phyloP scores from a whole-genome alignment of 1,140 invertebrate species.

The Conopomorpha cramerella region DNA sequence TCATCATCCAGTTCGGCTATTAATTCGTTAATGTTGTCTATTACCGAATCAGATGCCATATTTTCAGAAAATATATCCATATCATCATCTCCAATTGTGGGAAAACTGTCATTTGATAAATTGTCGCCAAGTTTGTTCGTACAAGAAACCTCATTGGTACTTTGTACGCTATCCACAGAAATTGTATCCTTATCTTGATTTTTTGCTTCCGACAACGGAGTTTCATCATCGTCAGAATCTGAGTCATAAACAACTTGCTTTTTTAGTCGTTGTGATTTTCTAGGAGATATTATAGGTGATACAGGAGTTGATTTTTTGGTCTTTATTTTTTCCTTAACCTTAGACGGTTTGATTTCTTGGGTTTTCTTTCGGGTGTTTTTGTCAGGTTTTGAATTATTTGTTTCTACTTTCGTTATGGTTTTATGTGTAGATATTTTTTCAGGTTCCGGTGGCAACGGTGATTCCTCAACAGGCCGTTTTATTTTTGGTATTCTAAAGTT shows the following conservation, averaged over 20 bases:
- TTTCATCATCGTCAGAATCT: conserved; percentile 9
- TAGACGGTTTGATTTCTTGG: conserved; percentile 1
- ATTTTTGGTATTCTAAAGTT: conserved; percentile 71
- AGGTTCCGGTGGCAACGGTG: neutral
- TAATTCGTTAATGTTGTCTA: conserved; percentile 41
- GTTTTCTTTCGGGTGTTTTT: conserved; percentile 17
- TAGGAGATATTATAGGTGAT: conserved; percentile 2
- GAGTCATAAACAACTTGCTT: conserved; percentile 9
- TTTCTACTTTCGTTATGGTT: conserved; percentile 2
- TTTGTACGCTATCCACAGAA: no score
- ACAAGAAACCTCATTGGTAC: no score
- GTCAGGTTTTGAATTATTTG: conserved; percentile 13
- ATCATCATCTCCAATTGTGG: conserved; percentile 24
- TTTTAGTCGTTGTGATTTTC: conserved; percentile 5
- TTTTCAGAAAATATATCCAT: conserved; percentile 35
- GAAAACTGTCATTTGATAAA: no score
- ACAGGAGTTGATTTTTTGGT: no score
- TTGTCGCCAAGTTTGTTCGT: no score
- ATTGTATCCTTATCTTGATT: no score
- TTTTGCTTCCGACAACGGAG: no score
- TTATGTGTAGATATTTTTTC: conserved; percentile 5
- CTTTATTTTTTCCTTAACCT: no score
- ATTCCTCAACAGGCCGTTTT: conserved; percentile 30
- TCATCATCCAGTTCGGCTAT: conserved; percentile 43
- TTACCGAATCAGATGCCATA: conserved; percentile 23